phyloP scores from a whole-genome alignment of 2,888 invertebrate species.

The Phasia obesa region DNA sequence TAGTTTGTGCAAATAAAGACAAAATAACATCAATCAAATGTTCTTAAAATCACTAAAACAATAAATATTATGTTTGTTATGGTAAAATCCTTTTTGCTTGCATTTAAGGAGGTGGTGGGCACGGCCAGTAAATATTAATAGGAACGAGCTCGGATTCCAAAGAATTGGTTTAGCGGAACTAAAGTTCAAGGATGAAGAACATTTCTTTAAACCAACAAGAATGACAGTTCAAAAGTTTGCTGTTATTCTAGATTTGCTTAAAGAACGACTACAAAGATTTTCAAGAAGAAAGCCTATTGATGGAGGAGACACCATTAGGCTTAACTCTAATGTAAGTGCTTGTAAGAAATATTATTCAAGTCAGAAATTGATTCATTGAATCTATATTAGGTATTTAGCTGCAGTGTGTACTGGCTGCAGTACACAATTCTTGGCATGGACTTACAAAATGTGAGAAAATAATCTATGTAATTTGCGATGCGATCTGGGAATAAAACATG shows the following conservation, averaged over 20 bases:
- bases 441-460: background rate
- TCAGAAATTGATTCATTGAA: too few relatives aligned
- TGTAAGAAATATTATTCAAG: constrained; percentile 5
- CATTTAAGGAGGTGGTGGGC: too few relatives aligned
- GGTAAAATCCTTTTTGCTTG: too few relatives aligned
- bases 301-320: constrained; percentile 22
- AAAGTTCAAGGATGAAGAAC: constrained; percentile 42
- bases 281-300: background rate
- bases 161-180: background rate
- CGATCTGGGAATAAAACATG: too few relatives aligned
- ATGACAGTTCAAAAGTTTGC: constrained; percentile 32
- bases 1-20: too few relatives aligned
- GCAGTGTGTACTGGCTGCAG: background rate
- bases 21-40: too few relatives aligned
- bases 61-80: too few relatives aligned
- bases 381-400: background rate
- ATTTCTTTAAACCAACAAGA: constrained; percentile 39
- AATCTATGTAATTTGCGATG: too few relatives aligned
- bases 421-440: constrained; percentile 5
- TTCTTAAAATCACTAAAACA: too few relatives aligned
- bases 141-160: background rate
- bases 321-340: constrained; percentile 16
- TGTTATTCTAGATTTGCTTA: constrained; percentile 29
- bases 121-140: background rate
- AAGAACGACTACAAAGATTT: constrained; percentile 4